A percentile compares a stretch with the other conserved stretches of the same genome.
Evolutionary conservation across 2,888 invertebrate genomes (phyloP).

Genomic region (Salpingus planirostris): DNA sequence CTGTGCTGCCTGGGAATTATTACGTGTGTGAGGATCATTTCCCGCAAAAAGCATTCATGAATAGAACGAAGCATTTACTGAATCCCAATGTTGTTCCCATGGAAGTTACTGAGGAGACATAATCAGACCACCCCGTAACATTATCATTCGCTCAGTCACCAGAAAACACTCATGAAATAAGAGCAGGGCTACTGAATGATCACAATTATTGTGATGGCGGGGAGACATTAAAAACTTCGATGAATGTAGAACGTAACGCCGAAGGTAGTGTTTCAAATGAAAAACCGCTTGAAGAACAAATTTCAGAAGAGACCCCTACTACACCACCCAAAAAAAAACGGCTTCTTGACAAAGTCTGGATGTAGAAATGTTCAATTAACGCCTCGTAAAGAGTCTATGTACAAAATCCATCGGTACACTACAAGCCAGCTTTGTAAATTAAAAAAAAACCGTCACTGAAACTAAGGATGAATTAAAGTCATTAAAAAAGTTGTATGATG

Average conservation of each 20-base stretch:
- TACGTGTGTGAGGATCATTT: not conserved
- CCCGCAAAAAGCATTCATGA: not conserved
- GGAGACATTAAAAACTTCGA: too few species aligned
- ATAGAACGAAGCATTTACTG: not conserved
- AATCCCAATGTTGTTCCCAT: not conserved
- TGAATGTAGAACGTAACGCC: too few species aligned
- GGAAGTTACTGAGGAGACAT: not conserved
- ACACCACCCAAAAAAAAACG: not conserved
- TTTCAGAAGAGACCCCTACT: not conserved
- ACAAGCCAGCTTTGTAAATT: not conserved
- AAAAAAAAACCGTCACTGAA: not conserved
- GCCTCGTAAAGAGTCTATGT: not conserved
- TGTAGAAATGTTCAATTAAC: not conserved
- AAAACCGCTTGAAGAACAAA: too few species aligned
- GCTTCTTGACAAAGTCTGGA: not conserved
- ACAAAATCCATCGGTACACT: not conserved
- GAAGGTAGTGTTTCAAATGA: too few species aligned
- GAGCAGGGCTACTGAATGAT: not conserved
- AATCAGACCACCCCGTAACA: too few species aligned
- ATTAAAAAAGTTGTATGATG: conserved; percentile 6
- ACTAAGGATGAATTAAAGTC: not conserved
- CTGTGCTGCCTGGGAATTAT: too few species aligned
- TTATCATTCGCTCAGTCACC: too few species aligned
- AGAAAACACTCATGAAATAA: too few species aligned
- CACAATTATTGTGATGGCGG: not conserved